phyloP scores from a whole-genome alignment of 2,888 invertebrate species.

The Dasypolia templi region DNA sequence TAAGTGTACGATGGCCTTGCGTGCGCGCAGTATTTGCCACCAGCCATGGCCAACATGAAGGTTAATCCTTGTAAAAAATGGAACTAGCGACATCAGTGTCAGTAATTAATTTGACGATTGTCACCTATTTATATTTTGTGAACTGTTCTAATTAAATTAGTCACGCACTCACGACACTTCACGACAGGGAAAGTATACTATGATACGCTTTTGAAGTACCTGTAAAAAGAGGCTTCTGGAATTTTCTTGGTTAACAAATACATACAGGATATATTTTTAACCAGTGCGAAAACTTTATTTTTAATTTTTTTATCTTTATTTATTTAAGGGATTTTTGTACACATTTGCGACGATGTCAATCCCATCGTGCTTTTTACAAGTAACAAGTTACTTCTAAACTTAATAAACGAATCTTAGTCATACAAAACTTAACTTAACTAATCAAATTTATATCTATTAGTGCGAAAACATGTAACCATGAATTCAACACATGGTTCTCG shows the following conservation, averaged over 20 bases:
- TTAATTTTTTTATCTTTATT: too few species aligned
- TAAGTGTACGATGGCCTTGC: slow-evolving; percentile 53
- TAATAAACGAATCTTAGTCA: too few species aligned
- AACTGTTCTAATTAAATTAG: slow-evolving; percentile 36
- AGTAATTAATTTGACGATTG: slow-evolving; percentile 46
- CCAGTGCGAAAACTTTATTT: too few species aligned
- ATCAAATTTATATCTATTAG: too few species aligned
- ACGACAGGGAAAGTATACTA: not conserved
- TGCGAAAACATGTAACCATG: too few species aligned
- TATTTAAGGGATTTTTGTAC: too few species aligned
- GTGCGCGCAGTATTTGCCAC: slow-evolving; percentile 54
- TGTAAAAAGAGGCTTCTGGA: not conserved
- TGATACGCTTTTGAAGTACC: not conserved
- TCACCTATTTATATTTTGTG: slow-evolving; percentile 26
- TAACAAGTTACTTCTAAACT: too few species aligned
- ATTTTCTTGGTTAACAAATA: not conserved
- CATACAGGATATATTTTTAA: too few species aligned
- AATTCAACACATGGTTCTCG: too few species aligned
- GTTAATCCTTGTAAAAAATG: slow-evolving; percentile 62
- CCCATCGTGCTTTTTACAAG: too few species aligned
- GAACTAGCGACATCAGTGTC: slow-evolving; percentile 35
- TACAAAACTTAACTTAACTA: too few species aligned
- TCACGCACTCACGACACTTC: slow-evolving; percentile 30
- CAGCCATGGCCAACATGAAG: slow-evolving; percentile 58
- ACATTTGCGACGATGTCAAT: too few species aligned